A percentile compares a stretch with the other conserved stretches of the same genome.
Conservation (phyloP, 2,888 invertebrate genomes). For the Plebejus argus region DNA sequence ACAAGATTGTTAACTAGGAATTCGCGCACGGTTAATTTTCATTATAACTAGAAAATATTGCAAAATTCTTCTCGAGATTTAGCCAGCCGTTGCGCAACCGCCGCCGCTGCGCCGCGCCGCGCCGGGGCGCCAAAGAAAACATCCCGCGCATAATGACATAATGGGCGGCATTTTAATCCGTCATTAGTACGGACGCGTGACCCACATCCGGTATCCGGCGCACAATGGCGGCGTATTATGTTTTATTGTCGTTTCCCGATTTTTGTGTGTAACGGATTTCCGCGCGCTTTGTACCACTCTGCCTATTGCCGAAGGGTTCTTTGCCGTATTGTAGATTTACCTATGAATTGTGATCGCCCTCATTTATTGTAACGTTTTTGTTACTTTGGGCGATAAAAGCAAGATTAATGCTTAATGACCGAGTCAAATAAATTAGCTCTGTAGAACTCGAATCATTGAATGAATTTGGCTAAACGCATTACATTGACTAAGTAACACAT, state of each 20-base stretch:
- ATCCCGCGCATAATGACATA: constrained; percentile 47
- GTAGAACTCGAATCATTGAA: too few relatives aligned
- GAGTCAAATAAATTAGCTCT: too few relatives aligned
- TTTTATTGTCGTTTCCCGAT: constrained; percentile 48
- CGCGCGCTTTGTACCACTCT: constrained; percentile 40
- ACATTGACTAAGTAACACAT: too few relatives aligned
- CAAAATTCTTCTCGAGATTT: not conserved
- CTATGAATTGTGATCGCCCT: not conserved
- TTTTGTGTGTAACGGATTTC: constrained; percentile 48
- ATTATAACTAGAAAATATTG: not conserved
- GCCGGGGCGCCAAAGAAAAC: constrained; percentile 41
- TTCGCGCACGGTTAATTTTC: too few relatives aligned
- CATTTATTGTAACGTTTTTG: not conserved
- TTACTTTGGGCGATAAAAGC: not conserved
- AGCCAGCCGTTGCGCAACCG: not conserved
- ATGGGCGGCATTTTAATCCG: constrained; percentile 51
- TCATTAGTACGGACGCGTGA: constrained; percentile 58
- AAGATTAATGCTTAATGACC: not conserved
- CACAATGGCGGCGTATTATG: constrained; percentile 51
- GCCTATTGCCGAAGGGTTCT: constrained; percentile 27
- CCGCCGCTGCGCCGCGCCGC: not conserved
- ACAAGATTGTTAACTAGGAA: too few relatives aligned
- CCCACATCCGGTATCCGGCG: constrained; percentile 68
- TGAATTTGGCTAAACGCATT: too few relatives aligned
- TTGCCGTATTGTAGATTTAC: constrained; percentile 12